These are phyloP conservation scores for Oreochromis niloticus DNA, from an alignment of 2,113 vertebrate species.

Conservation along the genomic window DNA sequence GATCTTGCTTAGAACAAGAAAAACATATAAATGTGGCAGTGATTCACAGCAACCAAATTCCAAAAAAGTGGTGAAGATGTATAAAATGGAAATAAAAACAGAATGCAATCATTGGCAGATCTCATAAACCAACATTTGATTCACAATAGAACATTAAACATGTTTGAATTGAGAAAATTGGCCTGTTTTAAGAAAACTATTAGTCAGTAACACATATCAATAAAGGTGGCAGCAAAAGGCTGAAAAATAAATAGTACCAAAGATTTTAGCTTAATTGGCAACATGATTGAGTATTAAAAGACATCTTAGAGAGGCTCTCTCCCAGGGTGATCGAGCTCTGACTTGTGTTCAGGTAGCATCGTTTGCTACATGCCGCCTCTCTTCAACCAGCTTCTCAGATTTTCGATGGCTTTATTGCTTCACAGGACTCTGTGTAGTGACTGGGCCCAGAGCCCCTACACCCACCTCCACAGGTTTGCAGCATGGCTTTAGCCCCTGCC, in stretches of 20 bases:
- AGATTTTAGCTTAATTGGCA: not conserved
- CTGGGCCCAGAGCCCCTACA: not conserved
- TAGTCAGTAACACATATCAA: not conserved
- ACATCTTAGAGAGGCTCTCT: not conserved
- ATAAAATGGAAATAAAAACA: not conserved
- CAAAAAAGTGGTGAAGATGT: not conserved
- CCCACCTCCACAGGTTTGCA: not conserved
- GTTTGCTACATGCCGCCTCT: not conserved
- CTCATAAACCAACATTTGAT: not conserved
- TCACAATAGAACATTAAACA: not conserved
- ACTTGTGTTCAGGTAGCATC: not conserved
- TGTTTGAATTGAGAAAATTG: not conserved
- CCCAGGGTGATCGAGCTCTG: not conserved
- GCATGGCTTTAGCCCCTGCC: not conserved
- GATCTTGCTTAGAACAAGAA: not conserved
- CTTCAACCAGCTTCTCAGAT: not conserved
- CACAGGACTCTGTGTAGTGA: not conserved
- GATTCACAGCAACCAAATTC: not conserved
- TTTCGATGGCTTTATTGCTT: not conserved
- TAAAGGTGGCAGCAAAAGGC: not conserved
- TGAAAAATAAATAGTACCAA: not conserved
- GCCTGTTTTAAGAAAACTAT: not conserved
- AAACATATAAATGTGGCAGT: not conserved
- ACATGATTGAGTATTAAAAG: not conserved
- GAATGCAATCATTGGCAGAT: not conserved